These are phyloP conservation scores for Heliconius erato DNA, from an alignment of 2,888 invertebrate species.

Conservation along the genomic window DNA sequence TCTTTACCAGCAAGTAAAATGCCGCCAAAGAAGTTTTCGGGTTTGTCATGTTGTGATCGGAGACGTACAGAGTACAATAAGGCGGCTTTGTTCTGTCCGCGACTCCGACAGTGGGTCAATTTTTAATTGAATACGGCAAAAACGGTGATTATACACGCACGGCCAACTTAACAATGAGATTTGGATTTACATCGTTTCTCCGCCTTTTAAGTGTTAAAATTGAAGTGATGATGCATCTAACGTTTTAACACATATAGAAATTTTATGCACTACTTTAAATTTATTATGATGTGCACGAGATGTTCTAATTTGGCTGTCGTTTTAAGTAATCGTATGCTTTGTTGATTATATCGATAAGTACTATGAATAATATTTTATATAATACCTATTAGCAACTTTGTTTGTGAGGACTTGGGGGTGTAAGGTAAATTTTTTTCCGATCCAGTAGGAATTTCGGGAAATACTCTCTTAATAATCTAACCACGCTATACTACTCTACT, in stretches of 20 bases:
- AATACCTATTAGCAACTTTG: not conserved
- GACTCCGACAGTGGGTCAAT: slow-evolving; percentile 74
- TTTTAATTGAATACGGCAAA: slow-evolving; percentile 82
- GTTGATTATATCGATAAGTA: not conserved
- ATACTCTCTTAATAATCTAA: too few species aligned
- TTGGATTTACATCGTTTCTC: slow-evolving; percentile 63
- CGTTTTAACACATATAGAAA: slow-evolving; percentile 47
- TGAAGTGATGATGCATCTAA: slow-evolving; percentile 47
- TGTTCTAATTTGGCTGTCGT: slow-evolving; percentile 20
- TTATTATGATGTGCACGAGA: slow-evolving; percentile 18
- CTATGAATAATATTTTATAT: not conserved
- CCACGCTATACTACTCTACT: too few species aligned
- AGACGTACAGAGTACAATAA: slow-evolving; percentile 54
- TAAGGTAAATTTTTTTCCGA: not conserved
- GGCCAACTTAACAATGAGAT: slow-evolving; percentile 67
- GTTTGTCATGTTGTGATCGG: slow-evolving; percentile 57
- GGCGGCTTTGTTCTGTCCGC: slow-evolving; percentile 64
- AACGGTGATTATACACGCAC: slow-evolving; percentile 82
- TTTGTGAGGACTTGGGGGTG: not conserved
- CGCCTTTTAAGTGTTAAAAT: slow-evolving; percentile 50
- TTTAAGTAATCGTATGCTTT: not conserved
- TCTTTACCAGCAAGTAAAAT: slow-evolving; percentile 42
- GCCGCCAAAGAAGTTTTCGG: slow-evolving; percentile 53
- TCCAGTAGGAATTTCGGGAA: not conserved
- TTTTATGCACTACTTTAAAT: slow-evolving; percentile 53